These are phyloP conservation scores for Unio pictorum DNA, from an alignment of 2,888 invertebrate species.

Conservation along the genomic window DNA sequence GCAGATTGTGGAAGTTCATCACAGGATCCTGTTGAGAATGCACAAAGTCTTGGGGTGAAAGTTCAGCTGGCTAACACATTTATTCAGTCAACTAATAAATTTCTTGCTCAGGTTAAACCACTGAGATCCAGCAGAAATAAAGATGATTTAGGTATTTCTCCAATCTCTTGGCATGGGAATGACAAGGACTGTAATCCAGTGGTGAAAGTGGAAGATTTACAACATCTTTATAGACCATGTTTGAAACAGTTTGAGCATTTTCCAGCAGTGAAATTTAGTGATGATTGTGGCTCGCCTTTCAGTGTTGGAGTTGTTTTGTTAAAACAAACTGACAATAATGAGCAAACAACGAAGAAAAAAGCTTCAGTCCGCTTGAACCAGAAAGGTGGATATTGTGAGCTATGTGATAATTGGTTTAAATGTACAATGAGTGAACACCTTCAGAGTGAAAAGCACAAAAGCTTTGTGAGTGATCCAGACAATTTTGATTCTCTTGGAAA, in stretches of 20 bases:
- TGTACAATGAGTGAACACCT: conserved; percentile 43
- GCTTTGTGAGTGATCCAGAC: conserved; percentile 30
- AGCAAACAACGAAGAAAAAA: conserved; percentile 32
- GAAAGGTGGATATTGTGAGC: conserved; percentile 46
- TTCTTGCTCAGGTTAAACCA: conserved; percentile 21
- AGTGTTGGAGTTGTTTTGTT: conserved; percentile 37
- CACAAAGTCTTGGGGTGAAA: conserved; percentile 34
- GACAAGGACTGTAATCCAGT: conserved; percentile 26
- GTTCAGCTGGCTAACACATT: conserved; percentile 29
- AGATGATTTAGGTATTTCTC: conserved; percentile 30
- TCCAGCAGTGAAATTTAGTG: conserved; percentile 36
- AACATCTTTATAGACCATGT: conserved; percentile 34
- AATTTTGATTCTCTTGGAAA: conserved; percentile 36
- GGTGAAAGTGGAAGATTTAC: conserved; percentile 41
- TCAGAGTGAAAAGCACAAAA: conserved; percentile 38
- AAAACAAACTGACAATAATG: conserved; percentile 23
- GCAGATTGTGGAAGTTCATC: conserved; percentile 10
- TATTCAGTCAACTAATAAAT: conserved; percentile 25
- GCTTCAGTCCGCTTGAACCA: conserved; percentile 8
- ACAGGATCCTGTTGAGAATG: conserved; percentile 32
- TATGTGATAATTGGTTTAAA: conserved; percentile 49
- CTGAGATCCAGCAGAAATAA: conserved; percentile 13
- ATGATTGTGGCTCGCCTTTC: conserved; percentile 41
- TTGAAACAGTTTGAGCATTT: conserved; percentile 40
- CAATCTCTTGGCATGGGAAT: conserved; percentile 37